Evolutionary conservation across 2,888 invertebrate species (phyloP), one percentile per base, ranked within the genome.

Genomic region (Epistrophella euchroma): DNA sequence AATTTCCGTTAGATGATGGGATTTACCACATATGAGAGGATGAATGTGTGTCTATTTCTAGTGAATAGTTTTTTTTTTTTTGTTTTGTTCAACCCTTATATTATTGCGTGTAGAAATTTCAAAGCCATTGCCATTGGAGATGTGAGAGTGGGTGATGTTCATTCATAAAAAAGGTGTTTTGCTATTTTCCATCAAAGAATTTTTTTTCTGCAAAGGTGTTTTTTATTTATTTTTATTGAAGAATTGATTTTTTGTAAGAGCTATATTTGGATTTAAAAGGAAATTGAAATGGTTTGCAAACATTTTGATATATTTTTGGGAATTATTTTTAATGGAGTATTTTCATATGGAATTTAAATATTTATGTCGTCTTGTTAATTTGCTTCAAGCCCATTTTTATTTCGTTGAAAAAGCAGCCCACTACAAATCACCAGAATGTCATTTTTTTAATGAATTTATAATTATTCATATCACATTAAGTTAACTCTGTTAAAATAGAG

Each of bases 1-100:
- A 73, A 79, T 72, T 62, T 73, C 45, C 50, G 25, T 13, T 73
- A 28, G 37, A 66, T 64, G 66, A 58, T 73, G 50, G 73, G 47
- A 58, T 73, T 72, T 66, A 58, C 62, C 55, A 62, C 55, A 68
- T 37, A 47, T 19, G 50, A 32, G 47, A n/a, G 40, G 45, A 47
- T 64, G 35, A 62, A 71, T 50, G 50, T 70, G 50, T 70, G 40
- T 71, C 60, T 50, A 22, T 56, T 75, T 40, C 28, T 62, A 62
- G 62, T 40, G 32, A 66, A 45, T 66, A 40, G 28, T 66, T 17
- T 45, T 66, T 35, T 35, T 22, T 19, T 28, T 11, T 35, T 32
- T 13, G n/a, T 9, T 5, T 15, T 47, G 9, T n/a, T 28, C 25
- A 52, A 52, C 58, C 19, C 19, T 32, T 28, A n/a, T 32, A 15